Base-by-base conservation (phyloP, 2,113 vertebrate species). In the Cinclus cinclus region DNA sequence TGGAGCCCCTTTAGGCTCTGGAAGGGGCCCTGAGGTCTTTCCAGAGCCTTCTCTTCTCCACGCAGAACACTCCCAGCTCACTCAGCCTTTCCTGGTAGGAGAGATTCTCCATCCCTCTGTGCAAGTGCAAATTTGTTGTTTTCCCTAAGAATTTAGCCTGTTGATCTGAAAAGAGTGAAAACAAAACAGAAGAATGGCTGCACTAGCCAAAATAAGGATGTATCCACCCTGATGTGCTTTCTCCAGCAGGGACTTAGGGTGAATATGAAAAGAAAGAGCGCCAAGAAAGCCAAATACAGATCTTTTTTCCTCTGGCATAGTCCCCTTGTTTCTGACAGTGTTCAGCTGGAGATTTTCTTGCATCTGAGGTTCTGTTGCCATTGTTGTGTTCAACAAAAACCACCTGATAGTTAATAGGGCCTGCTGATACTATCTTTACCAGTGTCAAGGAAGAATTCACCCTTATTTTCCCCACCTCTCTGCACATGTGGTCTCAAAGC, bases 371-470 rank as follows among this genome's bases (percentile, higher is more conserved):
- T 55, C 4, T 47, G 28, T 56, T 7, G 7, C 58, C 37, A 3
- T 44, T 1, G 1, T 35, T 67, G 33, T 27, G 25, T 55, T 68
- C 65, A 68, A 21, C 0, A 0, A 16, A 68, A 47, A 83, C 9
- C 44, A 49, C 63, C 47, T 60, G 37, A 3, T 44, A n/a, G n/a
- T 35, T 83, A 44, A n/a, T 13, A 70, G 55, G 77, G 69, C n/a
- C 64, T 53, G 2, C 55, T 62, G 44, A 37, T 77, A 6, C 13
- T 73, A 37, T 73, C 37, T 12, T 13, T 65, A 19, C 27, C 33
- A 11, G n/a, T 58, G 83, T 68, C 19, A 28, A 63, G 42, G 25
- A 70, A 24, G 59, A 82, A n/a, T 39, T 84, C n/a, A 69, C 31
- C 17, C 35, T 9, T 46, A 7, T 9, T 63, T 78, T 63, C 52